These are phyloP conservation scores for Ditylenchus weischeri DNA, from an alignment of 2,888 invertebrate genomes.

Conservation along the genomic window DNA sequence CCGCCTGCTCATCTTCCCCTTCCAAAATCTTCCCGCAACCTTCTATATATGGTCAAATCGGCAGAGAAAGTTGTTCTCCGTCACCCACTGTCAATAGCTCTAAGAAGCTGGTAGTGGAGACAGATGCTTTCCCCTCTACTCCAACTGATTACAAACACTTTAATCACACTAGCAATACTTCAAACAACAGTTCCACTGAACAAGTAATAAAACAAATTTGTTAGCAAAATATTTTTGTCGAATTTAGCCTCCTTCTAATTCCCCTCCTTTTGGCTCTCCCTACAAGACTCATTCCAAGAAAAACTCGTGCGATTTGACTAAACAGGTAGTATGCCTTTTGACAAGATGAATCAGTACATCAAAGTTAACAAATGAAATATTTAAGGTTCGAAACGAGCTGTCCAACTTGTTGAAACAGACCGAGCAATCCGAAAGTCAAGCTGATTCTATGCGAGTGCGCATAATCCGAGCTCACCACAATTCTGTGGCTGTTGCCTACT, in stretches of 20 bases:
- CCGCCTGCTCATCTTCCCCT: no score
- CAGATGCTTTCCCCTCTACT: neutral
- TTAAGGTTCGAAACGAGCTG: slow-evolving; percentile 35
- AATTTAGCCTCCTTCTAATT: slow-evolving; percentile 10
- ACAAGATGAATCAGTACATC: no score
- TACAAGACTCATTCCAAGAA: slow-evolving; percentile 29
- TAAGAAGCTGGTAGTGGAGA: neutral
- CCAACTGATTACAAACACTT: neutral
- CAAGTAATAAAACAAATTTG: neutral
- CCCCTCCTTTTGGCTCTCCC: slow-evolving; percentile 6
- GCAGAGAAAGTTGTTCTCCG: no score
- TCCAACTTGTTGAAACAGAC: slow-evolving; percentile 19
- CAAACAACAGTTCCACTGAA: neutral
- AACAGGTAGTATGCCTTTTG: slow-evolving; percentile 28
- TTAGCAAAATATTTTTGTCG: no score
- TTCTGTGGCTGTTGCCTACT: slow-evolving; percentile 93
- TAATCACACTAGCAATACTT: neutral
- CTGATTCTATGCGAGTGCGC: slow-evolving; percentile 81
- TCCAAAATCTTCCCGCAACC: no score
- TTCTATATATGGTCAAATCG: no score
- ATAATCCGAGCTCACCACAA: slow-evolving; percentile 94
- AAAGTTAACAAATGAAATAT: neutral
- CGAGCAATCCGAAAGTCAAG: slow-evolving; percentile 59
- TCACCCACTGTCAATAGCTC: no score
- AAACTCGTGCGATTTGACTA: slow-evolving; percentile 39